phyloP scores from a whole-genome alignment of 2,113 vertebrate species.

The Cebidichthys violaceus region DNA sequence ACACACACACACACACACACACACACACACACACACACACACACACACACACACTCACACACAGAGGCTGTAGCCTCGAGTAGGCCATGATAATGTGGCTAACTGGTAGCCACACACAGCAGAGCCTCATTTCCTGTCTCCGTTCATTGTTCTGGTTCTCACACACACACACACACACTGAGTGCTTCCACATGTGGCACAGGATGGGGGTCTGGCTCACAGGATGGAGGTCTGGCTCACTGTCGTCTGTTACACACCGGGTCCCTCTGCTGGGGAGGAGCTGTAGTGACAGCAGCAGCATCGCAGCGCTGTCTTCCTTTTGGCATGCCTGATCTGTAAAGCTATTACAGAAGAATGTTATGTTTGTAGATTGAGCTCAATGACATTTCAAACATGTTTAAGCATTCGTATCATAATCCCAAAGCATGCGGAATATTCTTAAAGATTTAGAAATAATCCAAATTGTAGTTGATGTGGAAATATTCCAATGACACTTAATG shows the following conservation, averaged over 20 bases:
- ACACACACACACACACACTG: conserved; percentile 40
- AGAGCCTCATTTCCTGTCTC: conserved; percentile 62
- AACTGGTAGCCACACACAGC: conserved; percentile 45
- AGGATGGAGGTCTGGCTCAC: no score
- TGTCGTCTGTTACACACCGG: conserved; percentile 5
- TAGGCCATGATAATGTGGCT: conserved; percentile 22
- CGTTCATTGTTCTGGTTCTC: conserved; percentile 62
- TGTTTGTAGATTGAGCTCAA: no score
- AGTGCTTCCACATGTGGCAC: conserved; percentile 74
- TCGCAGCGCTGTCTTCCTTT: neutral
- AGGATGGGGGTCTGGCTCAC: neutral
- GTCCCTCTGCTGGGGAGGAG: conserved; percentile 67
- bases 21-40: conserved; percentile 17
- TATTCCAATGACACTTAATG: neutral
- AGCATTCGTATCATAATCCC: neutral
- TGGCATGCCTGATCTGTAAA: no score
- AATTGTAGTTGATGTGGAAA: neutral
- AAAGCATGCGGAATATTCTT: neutral
- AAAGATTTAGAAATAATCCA: neutral
- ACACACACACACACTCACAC: conserved; percentile 7
- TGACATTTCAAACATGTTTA: no score
- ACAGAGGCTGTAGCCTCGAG: neutral
- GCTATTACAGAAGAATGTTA: no score
- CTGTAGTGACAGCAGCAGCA: conserved; percentile 25
- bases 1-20: conserved; percentile 13